Evolutionary conservation across 92 coral and sea anemone species (phyloP).

Genomic region (Porites evermanni): DNA sequence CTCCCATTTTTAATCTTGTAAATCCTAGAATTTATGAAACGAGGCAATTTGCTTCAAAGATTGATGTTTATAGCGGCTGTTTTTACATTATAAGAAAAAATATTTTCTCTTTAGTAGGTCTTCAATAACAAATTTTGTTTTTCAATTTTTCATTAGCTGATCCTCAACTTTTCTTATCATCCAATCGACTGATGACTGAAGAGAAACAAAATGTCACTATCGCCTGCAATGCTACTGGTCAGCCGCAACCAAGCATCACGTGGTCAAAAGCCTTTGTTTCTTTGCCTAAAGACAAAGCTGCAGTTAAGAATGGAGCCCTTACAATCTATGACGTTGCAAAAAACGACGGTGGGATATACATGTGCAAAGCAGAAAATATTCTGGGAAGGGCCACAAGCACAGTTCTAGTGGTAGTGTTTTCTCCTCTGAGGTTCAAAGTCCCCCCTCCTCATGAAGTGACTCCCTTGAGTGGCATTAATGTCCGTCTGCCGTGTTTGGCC

Average conservation of each 20-base stretch:
- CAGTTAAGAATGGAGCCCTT: background rate
- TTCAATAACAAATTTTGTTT: no score
- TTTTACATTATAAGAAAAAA: no score
- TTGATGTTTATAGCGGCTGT: no score
- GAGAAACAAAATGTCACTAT: no score
- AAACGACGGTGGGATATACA: background rate
- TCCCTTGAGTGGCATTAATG: background rate
- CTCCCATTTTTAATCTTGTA: no score
- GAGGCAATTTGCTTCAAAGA: no score
- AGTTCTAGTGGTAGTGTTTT: background rate
- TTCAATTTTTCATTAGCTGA: no score
- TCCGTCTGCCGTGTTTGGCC: background rate
- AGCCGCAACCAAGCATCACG: background rate
- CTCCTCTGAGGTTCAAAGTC: background rate
- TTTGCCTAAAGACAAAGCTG: background rate
- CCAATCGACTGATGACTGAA: no score
- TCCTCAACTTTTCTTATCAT: no score
- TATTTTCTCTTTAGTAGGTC: no score
- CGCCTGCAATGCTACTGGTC: no score
- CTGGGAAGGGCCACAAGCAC: background rate
- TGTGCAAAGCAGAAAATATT: background rate
- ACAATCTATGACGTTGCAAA: background rate
- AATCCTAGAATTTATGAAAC: no score
- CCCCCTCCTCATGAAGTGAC: conserved; percentile 11
- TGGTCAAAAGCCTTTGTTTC: background rate